phyloP scores from a whole-genome alignment of 2,888 invertebrate genomes.

The Tyria jacobaeae region DNA sequence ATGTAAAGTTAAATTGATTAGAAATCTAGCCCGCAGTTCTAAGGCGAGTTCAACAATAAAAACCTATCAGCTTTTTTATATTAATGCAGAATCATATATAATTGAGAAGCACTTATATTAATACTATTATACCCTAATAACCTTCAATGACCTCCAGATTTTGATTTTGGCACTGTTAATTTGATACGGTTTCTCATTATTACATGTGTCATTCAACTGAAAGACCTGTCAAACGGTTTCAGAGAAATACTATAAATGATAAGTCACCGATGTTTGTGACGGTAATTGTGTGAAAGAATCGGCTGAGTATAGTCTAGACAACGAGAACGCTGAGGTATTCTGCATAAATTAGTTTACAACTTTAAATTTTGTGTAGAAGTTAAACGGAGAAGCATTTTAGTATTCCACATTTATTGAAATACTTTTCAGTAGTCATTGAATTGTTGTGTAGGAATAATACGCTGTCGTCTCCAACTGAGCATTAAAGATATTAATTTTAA shows the following conservation, averaged over 20 bases:
- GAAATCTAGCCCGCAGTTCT: no score
- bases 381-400: background rate
- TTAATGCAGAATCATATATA: no score
- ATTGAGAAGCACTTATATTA: background rate
- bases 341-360: slow-evolving; percentile 1
- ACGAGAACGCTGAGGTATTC: slow-evolving; percentile 6
- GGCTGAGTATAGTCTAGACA: slow-evolving; percentile 19
- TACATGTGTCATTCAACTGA: slow-evolving; percentile 35
- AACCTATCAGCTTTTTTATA: no score
- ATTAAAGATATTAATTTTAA: background rate
- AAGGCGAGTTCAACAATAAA: no score
- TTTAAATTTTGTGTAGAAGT: background rate
- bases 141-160: no score
- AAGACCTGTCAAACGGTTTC: slow-evolving; percentile 41
- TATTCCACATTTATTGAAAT: background rate
- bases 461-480: background rate
- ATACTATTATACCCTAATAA: background rate
- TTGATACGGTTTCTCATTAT: slow-evolving; percentile 32
- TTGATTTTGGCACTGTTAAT: no score
- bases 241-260: slow-evolving; percentile 46
- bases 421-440: background rate
- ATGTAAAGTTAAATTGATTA: no score
- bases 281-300: slow-evolving; percentile 30
- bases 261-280: slow-evolving; percentile 15
- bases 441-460: background rate